phyloP scores from a whole-genome alignment of 2,888 invertebrate species.

The Tipula lateralis region DNA sequence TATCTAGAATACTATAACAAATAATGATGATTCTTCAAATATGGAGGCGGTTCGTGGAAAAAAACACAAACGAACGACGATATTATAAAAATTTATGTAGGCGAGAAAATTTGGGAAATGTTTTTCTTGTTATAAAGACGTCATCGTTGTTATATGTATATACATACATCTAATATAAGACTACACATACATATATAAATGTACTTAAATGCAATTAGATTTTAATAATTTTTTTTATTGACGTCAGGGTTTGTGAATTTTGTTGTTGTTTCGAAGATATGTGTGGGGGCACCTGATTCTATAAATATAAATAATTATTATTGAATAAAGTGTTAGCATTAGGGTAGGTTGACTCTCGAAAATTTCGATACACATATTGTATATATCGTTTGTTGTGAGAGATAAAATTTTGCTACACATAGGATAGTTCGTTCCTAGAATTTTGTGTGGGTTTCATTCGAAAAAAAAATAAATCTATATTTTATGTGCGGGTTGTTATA shows the following conservation, averaged over 20 bases:
- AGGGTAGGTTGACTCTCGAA: conserved; percentile 16
- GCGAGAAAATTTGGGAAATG: not conserved
- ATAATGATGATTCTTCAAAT: not conserved
- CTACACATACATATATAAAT: not conserved
- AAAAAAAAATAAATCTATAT: not conserved
- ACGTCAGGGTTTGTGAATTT: not conserved
- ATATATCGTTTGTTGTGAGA: not conserved
- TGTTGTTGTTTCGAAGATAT: no score
- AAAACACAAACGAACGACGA: not conserved
- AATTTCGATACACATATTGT: not conserved
- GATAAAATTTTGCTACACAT: no score
- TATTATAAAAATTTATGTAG: not conserved
- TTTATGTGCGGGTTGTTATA: not conserved
- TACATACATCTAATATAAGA: no score
- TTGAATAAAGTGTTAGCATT: not conserved
- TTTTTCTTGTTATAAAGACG: not conserved
- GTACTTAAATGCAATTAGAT: not conserved
- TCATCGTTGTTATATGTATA: not conserved
- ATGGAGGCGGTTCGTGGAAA: not conserved
- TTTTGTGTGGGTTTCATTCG: not conserved
- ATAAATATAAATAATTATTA: not conserved
- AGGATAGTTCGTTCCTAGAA: not conserved
- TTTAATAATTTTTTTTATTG: not conserved
- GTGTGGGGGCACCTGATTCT: not conserved
- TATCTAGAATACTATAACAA: not conserved